phyloP scores from a whole-genome alignment of 2,888 invertebrate species.

The Euproctis similis region DNA sequence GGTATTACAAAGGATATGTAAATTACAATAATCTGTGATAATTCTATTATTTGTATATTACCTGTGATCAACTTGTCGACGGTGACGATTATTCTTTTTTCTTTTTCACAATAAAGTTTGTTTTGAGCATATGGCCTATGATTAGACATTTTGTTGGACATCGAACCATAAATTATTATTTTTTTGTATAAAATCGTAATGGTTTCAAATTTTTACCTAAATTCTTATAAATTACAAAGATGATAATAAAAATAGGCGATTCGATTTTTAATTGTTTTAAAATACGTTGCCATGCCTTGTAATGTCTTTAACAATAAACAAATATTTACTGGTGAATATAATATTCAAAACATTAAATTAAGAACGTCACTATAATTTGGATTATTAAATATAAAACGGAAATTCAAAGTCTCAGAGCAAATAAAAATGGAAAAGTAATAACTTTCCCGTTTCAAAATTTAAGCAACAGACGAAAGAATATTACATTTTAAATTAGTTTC shows the following conservation, averaged over 20 bases:
- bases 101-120: conserved; percentile 52
- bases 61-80: conserved; percentile 67
- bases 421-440: conserved; percentile 20
- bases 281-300: too few species aligned
- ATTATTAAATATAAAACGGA: not conserved
- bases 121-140: conserved; percentile 54
- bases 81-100: conserved; percentile 26
- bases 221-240: too few species aligned
- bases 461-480: conserved; percentile 60
- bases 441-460: conserved; percentile 35
- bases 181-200: too few species aligned
- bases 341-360: too few species aligned
- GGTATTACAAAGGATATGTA: conserved; percentile 67
- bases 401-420: not conserved
- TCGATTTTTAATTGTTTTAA: too few species aligned
- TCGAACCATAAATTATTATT: too few species aligned
- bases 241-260: too few species aligned
- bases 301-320: too few species aligned
- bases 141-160: too few species aligned
- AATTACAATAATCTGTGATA: conserved; percentile 72
- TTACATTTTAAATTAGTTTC: conserved; percentile 75
- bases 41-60: conserved; percentile 70
- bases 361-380: too few species aligned
- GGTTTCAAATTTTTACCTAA: too few species aligned
- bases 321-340: too few species aligned